phyloP scores from a whole-genome alignment of 2,113 vertebrate species.

The Myotis davidii region DNA sequence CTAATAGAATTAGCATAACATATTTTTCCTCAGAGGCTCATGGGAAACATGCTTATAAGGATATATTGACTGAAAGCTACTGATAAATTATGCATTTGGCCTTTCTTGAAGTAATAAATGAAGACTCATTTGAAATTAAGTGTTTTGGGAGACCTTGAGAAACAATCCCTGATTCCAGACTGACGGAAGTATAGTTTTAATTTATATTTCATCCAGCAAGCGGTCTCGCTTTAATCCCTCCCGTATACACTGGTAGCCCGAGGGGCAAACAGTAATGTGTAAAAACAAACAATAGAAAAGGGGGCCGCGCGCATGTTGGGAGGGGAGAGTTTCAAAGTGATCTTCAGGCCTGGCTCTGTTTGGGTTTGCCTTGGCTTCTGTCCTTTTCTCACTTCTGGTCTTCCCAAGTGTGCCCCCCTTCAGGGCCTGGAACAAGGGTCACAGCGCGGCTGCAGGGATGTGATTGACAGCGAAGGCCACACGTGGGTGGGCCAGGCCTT shows the following conservation, averaged over 20 bases:
- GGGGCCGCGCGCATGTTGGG: conserved; percentile 63
- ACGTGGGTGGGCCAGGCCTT: neutral
- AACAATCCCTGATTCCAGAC: conserved; percentile 83
- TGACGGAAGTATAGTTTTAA: conserved; percentile 87
- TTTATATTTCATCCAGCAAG: conserved; percentile 85
- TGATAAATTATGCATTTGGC: conserved; percentile 84
- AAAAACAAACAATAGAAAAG: conserved; percentile 67
- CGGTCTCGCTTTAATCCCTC: conserved; percentile 83
- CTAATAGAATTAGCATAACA: conserved; percentile 74
- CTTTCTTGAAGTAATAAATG: conserved; percentile 83
- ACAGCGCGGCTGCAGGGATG: fast-evolving
- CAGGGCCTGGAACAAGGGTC: neutral
- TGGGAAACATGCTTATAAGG: conserved; percentile 75
- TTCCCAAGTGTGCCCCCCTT: neutral
- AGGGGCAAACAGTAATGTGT: conserved; percentile 80
- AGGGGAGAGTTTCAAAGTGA: conserved; percentile 44
- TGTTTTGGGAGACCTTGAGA: conserved; percentile 85
- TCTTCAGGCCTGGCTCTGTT: conserved; percentile 53
- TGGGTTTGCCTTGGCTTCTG: conserved; percentile 38
- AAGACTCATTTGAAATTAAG: conserved; percentile 84
- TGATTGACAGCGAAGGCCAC: neutral
- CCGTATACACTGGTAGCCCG: conserved; percentile 83
- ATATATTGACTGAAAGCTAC: conserved; percentile 79
- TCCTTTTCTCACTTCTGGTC: conserved; percentile 64
- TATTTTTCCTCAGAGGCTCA: conserved; percentile 78